Evolutionary conservation across 2,797 vertebrate genomes (phyloP).

Genomic region (Eurystomus glaucurus): DNA sequence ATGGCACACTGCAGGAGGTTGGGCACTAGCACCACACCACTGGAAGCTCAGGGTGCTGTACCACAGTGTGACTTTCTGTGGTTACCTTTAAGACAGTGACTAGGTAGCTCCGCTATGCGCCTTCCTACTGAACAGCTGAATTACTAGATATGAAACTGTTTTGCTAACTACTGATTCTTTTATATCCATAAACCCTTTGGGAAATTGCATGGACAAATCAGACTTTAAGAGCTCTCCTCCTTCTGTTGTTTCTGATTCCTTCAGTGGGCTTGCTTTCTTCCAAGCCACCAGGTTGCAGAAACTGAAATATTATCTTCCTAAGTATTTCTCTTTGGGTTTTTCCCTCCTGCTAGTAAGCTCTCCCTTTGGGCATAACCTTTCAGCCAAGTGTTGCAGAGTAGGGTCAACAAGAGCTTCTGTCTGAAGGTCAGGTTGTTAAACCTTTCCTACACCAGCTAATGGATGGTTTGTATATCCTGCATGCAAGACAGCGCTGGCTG

Average conservation of each 20-base stretch:
- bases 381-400: constrained; percentile 20
- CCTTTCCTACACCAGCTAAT: not conserved
- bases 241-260: not conserved
- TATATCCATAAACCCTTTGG: not conserved
- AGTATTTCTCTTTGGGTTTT: not conserved
- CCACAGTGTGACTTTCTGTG: not conserved
- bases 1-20: not conserved
- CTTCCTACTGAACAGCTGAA: not conserved
- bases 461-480: not conserved
- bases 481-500: not conserved
- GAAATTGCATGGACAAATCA: not conserved
- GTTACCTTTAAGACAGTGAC: not conserved
- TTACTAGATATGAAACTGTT: not conserved
- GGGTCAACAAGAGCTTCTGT: constrained; percentile 45
- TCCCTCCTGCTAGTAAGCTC: not conserved
- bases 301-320: not conserved
- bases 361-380: constrained; percentile 47
- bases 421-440: constrained; percentile 59
- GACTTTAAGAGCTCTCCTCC: not conserved
- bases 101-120: not conserved
- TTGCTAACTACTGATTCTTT: not conserved
- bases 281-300: not conserved
- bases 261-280: not conserved
- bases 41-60: not conserved
- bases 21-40: not conserved